Base-by-base conservation (phyloP, 2,888 invertebrate species). In the Adineta ricciae region DNA sequence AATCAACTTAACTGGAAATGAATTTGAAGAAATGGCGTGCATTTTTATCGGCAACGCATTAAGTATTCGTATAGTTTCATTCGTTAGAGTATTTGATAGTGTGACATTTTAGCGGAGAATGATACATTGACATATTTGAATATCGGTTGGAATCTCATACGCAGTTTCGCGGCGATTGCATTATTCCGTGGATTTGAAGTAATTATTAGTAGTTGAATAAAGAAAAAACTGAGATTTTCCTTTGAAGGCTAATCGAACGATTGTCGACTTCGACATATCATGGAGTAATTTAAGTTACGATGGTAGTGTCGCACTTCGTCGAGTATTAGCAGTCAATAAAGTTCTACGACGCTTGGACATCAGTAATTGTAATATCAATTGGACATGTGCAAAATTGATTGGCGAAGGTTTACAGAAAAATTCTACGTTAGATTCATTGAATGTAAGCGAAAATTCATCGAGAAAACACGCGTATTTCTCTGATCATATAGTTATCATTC, bases 171-270 rank as follows among this genome's bases (percentile, higher is more conserved):
- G 3, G 24, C 78, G 9, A 41, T 78, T 24, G 78, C 78, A n/a
- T 78, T 78, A 78, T 41, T 78, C 9, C 78, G 78, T 41, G 78
- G 41, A 78, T 78, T 78, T 41, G 78, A 78, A 78, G 78, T 78
- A 78, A 78, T 38, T 19, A 64, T 78, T 41, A 24, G 5, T 46
- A 46, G 7, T n/a, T 2, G 19, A 46, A 46, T 8, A 46, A 46
- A 46, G 14, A 41, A 41, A 8, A 27, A 64, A 64, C 27, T 1
- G n/a, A 24, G 5, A 46, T 46, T 46, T 46, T 46, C 3, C 2
- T 41, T 78, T n/a, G 5, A n/a, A 78, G 78, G 16, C 24, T 0
- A 78, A 78, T 78, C 38, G 3, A 24, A n/a, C n/a, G 11, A 9
- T 78, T 41, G n/a, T 11, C 38, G 41, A 41, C 5, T 41, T 78